Percentiles rank a stretch among this genome's conserved stretches.
phyloP scores from a whole-genome alignment of 2,797 vertebrate genomes.

The Hippocampus kuda region DNA sequence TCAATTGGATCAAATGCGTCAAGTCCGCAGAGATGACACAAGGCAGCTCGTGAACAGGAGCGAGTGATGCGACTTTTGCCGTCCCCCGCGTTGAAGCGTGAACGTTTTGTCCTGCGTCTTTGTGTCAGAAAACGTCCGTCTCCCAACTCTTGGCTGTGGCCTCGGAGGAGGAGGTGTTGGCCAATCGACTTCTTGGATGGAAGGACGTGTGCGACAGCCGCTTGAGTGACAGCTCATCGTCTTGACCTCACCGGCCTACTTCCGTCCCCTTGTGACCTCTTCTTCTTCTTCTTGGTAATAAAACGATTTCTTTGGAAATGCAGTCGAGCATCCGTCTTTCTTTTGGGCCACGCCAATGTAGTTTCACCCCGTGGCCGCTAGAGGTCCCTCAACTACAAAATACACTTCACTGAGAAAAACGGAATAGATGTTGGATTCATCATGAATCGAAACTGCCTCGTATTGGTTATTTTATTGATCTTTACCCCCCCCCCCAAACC shows the following conservation, averaged over 20 bases:
- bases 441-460: background rate
- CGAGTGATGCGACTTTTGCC: no score
- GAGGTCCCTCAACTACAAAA: no score
- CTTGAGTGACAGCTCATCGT: constrained; percentile 1
- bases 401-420: no score
- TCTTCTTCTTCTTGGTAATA: background rate
- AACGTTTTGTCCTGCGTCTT: constrained; percentile 4
- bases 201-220: constrained; percentile 18
- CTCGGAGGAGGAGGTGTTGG: constrained; percentile 48
- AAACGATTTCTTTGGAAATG: background rate
- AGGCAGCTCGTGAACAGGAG: no score
- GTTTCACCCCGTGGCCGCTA: background rate
- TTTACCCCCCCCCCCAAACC: no score
- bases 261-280: background rate
- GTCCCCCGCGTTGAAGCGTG: no score
- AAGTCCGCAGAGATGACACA: no score
- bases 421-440: no score
- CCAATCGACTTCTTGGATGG: constrained; percentile 49
- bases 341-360: background rate
- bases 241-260: background rate
- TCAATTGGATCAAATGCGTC: no score
- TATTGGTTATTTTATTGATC: no score
- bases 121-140: constrained; percentile 39
- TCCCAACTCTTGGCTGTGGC: constrained; percentile 47
- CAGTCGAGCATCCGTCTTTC: no score